Conservation (phyloP, 1,140 invertebrate species). For the Philopotamus ludificatus region DNA sequence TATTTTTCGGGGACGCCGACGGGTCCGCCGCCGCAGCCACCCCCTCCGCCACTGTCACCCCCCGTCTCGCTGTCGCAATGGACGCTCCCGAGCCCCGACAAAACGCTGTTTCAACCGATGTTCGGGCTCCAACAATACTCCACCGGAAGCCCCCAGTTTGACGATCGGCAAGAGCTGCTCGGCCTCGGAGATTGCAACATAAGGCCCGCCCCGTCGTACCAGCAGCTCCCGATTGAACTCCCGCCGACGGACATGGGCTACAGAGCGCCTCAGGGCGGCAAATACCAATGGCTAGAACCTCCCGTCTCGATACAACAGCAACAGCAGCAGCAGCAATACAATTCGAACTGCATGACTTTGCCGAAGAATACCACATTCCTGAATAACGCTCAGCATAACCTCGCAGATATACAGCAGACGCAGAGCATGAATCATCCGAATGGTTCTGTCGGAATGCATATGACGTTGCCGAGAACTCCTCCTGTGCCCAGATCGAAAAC, state of each 20-base stretch:
- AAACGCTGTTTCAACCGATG: conserved; percentile 59
- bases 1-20: conserved; percentile 67
- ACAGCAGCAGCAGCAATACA: conserved; percentile 53
- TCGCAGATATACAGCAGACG: conserved; percentile 57
- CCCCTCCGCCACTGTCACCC: conserved; percentile 54
- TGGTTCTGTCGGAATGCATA: conserved; percentile 42
- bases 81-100: conserved; percentile 63
- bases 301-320: conserved; percentile 46
- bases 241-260: conserved; percentile 42
- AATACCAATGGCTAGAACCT: conserved; percentile 64
- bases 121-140: conserved; percentile 53
- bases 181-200: conserved; percentile 59
- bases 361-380: conserved; percentile 60
- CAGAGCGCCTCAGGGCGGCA: conserved; percentile 46
- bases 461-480: conserved; percentile 47
- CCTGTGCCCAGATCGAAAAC: conserved; percentile 45
- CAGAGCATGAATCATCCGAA: conserved; percentile 47
- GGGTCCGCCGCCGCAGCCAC: conserved; percentile 53
- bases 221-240: conserved; percentile 28
- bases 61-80: conserved; percentile 50
- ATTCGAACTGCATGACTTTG: conserved; percentile 59
- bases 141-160: conserved; percentile 53
- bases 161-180: conserved; percentile 59
- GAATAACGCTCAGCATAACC: conserved; percentile 56
- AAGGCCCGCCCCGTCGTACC: conserved; percentile 31